Conservation (phyloP, 2,113 vertebrate genomes). For the Mustela nigripes region DNA sequence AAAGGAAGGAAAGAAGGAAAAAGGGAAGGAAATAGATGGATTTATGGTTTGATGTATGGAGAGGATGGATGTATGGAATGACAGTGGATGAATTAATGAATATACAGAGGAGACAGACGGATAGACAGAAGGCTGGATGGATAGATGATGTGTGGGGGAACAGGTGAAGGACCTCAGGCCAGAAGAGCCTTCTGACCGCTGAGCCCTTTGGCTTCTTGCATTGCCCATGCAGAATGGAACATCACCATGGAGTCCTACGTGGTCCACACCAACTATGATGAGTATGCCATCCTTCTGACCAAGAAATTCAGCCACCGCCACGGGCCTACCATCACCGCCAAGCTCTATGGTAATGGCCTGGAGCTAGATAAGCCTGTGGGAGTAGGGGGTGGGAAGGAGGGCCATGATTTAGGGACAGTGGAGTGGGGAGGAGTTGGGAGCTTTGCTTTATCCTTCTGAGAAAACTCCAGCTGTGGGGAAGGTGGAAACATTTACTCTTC, state of each 20-base stretch:
- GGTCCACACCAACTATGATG: slow-evolving; percentile 94
- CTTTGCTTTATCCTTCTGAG: background rate
- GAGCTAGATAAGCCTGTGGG: background rate
- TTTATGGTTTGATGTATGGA: background rate
- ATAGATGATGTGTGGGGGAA: background rate
- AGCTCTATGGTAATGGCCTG: slow-evolving; percentile 91
- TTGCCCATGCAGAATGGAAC: slow-evolving; percentile 87
- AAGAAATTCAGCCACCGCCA: slow-evolving; percentile 85
- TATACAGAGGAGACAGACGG: background rate
- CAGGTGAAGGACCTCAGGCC: background rate
- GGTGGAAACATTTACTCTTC: background rate
- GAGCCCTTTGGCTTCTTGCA: background rate
- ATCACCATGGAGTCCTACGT: slow-evolving; percentile 90
- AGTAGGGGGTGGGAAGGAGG: background rate
- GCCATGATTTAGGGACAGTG: background rate
- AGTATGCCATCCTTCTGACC: slow-evolving; percentile 92
- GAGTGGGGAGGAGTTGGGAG: background rate
- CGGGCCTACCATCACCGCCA: slow-evolving; percentile 86
- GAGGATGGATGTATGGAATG: background rate
- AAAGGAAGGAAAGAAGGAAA: background rate
- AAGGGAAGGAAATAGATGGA: background rate
- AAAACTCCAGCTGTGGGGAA: background rate
- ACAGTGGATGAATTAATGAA: background rate
- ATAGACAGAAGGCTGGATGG: background rate
- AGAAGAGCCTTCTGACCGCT: background rate